Base-by-base conservation (phyloP, 2,888 invertebrate genomes). In the Lepidonotus clava region DNA sequence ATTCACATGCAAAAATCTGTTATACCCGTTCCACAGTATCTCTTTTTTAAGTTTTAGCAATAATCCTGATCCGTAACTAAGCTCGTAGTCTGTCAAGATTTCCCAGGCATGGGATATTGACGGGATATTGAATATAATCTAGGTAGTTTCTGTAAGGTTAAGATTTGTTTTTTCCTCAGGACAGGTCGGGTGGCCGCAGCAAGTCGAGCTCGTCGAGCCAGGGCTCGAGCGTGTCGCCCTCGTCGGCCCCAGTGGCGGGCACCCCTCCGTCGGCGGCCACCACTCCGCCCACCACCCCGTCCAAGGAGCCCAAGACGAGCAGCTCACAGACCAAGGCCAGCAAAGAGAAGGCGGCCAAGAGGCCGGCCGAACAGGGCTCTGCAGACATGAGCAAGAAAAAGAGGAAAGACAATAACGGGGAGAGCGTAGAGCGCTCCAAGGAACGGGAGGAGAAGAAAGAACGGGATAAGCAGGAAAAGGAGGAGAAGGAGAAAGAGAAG, bases 361-460 rank as follows among this genome's bases (percentile, higher is more conserved):
- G 86, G n/a, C 67, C 66, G 0, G 67, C 83, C 34, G 86, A 86
- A 18, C 40, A 41, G 46, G 61, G 67, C 14, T n/a, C 86, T 28
- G 32, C 56, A 8, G 83, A 51, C 8, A 24, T 8, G 34, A 51
- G 28, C 32, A 86, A 86, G 53, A 86, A 86, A 71, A 83, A 86
- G 53, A 11, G 86, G 18, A 86, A 76, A 51, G 86, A 86, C 14
- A 14, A n/a, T n/a, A 83, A 32, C 28, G 80, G 28, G 1, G 46
- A 41, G 2, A 46, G 11, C 8, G 46, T 51, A 11, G 21, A 24
- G 1, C 28, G 46, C 4, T 36, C 80, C 18, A 83, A 56, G 56
- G 56, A 51, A 24, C 85, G 85, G 14, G 36, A 51, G 21, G 41
- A 71, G 32, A 66, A 85, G 28, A 40, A 71, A 21, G 85, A 85